Base-by-base conservation (phyloP, 2,888 invertebrate genomes). In the Synergus laeviventris region DNA sequence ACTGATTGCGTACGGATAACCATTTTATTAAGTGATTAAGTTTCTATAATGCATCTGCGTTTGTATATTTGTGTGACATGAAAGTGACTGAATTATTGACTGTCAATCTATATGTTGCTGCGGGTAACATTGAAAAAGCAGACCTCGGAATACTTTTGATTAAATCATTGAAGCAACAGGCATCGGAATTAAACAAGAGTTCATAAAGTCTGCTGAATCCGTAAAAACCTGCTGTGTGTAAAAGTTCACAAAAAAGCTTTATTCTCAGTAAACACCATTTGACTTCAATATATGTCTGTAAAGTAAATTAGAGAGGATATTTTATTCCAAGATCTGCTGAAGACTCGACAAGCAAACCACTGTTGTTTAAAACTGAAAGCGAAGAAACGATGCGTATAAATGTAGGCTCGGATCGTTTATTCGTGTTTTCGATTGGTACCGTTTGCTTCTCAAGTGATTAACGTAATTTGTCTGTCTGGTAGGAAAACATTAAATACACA, bases 401-500 rank as follows among this genome's bases (percentile, higher is more conserved):
- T 83, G 83, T 84, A 86, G 86, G 85, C 84, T 88, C 83, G 78
- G 83, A 82, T 84, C 78, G 82, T 82, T 83, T 78, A 79, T 79
- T 78, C 78, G 76, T 81, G 78, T 76, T 81, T 45, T 70, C 31
- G 36, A 54, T 70, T 42, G 66, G 66, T 70, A 70, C 70, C 49
- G 70, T 70, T 70, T 70, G 36, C 70, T 70, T 70, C 70, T 70
- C 70, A 49, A 70, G 70, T 70, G 70, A 70, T 36, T 70, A 70
- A 59, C 59, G 24, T 59, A 24, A 70, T 70, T 70, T 18, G 18
- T 70, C 31, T 70, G 36, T 70, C 70, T 36, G 45, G 61, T 76
- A 73, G 84, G 82, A 83, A 81, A 87, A 87, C 86, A 86, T 81
- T 84, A 83, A 86, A 85, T 87, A 86, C 84, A 83, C 79, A 77